These are phyloP conservation scores for Microplitis mediator DNA, from an alignment of 1,140 invertebrate species.

Conservation along the genomic window DNA sequence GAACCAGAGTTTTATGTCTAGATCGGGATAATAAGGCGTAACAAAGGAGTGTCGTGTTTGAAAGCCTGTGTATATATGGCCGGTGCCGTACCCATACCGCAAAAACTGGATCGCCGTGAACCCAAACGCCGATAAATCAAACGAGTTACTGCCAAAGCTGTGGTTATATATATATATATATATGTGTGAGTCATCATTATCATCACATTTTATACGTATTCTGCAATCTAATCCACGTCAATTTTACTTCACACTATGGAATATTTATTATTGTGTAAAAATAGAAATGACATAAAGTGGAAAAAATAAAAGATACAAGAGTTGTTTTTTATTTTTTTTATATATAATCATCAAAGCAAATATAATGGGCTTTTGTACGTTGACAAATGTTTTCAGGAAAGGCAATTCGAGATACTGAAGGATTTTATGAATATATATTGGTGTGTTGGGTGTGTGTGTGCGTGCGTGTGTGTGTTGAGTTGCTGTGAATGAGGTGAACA, in stretches of 20 bases:
- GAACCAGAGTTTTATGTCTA: slow-evolving; percentile 37
- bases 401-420: too few species aligned
- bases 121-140: slow-evolving; percentile 47
- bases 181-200: neutral
- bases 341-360: too few species aligned
- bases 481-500: neutral
- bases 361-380: too few species aligned
- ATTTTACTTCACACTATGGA: too few species aligned
- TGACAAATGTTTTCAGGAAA: too few species aligned
- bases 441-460: too few species aligned
- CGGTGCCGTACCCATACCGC: neutral
- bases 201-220: neutral
- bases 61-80: neutral
- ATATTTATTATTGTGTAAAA: too few species aligned
- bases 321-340: too few species aligned
- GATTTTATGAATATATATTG: too few species aligned
- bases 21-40: slow-evolving; percentile 46
- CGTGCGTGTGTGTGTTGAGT: neutral
- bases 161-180: neutral
- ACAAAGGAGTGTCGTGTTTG: slow-evolving; percentile 46
- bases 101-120: slow-evolving; percentile 46
- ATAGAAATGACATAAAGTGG: too few species aligned
- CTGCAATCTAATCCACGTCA: too few species aligned
- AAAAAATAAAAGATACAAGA: too few species aligned
- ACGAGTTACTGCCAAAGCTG: slow-evolving; percentile 30